These are phyloP conservation scores for Macrobrachium nipponense DNA, from an alignment of 1,140 invertebrate genomes.

Conservation along the genomic window DNA sequence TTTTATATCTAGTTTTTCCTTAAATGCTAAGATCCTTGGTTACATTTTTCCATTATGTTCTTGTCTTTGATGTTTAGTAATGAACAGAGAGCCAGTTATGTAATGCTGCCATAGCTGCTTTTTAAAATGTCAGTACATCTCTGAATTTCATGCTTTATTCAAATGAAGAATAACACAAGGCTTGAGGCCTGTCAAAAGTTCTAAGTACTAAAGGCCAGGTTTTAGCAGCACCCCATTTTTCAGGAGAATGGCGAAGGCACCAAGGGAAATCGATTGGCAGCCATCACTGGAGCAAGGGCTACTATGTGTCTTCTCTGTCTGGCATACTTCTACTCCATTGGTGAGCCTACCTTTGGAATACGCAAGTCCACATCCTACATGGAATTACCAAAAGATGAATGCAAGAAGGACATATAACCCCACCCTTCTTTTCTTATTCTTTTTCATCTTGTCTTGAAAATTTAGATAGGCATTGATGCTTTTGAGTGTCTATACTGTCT, in stretches of 20 bases:
- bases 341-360: constrained; percentile 57
- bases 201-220: too few relatives aligned
- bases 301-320: constrained; percentile 49
- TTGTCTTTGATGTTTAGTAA: too few relatives aligned
- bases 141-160: too few relatives aligned
- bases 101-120: too few relatives aligned
- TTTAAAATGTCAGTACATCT: too few relatives aligned
- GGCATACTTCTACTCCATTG: constrained; percentile 57
- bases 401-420: constrained; percentile 54
- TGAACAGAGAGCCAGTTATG: too few relatives aligned
- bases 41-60: too few relatives aligned
- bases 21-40: too few relatives aligned
- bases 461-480: background rate
- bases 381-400: constrained; percentile 51
- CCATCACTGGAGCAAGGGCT: constrained; percentile 18
- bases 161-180: too few relatives aligned
- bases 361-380: constrained; percentile 56
- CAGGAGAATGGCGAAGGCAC: constrained; percentile 9
- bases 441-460: background rate
- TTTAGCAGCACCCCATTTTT: background rate
- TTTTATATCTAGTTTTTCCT: too few relatives aligned
- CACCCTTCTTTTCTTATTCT: constrained; percentile 3
- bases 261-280: constrained; percentile 23
- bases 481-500: too few relatives aligned
- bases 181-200: too few relatives aligned